phyloP scores from a whole-genome alignment of 2,888 invertebrate species.

The Erebia ligea region DNA sequence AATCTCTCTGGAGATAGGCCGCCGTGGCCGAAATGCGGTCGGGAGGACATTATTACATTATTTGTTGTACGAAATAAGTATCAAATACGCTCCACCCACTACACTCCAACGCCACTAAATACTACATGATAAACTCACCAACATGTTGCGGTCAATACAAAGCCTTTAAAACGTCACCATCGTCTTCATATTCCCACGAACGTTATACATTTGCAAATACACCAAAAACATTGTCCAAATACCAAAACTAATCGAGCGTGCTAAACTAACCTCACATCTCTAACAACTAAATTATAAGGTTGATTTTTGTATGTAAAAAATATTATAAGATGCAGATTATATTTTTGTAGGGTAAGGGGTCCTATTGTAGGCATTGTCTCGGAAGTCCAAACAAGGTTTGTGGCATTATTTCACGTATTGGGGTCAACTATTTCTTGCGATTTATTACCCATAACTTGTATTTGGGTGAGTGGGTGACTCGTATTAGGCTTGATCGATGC shows the following conservation, averaged over 20 bases:
- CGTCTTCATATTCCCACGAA: slow-evolving; percentile 68
- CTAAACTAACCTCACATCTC: slow-evolving; percentile 18
- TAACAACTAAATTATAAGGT: slow-evolving; percentile 40
- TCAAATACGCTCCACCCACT: slow-evolving; percentile 48
- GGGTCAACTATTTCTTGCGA: slow-evolving; percentile 60
- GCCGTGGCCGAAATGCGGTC: too few relatives aligned
- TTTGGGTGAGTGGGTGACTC: slow-evolving; percentile 68
- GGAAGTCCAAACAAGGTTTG: slow-evolving; percentile 65
- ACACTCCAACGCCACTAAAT: slow-evolving; percentile 57
- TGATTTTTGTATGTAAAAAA: slow-evolving; percentile 32
- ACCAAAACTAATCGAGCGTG: slow-evolving; percentile 35
- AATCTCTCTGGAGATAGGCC: too few relatives aligned
- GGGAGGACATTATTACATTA: too few relatives aligned
- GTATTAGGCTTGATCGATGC: slow-evolving; percentile 54
- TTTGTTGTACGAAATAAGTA: slow-evolving; percentile 41
- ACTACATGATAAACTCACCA: slow-evolving; percentile 70
- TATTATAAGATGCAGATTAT: slow-evolving; percentile 22
- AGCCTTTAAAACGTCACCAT: slow-evolving; percentile 53
- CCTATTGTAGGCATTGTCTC: slow-evolving; percentile 45
- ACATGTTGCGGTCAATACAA: slow-evolving; percentile 70
- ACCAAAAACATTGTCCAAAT: slow-evolving; percentile 62
- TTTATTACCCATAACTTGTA: slow-evolving; percentile 45
- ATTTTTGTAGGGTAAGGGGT: slow-evolving; percentile 50
- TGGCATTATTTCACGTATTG: slow-evolving; percentile 60
- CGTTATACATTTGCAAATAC: slow-evolving; percentile 66